These are phyloP conservation scores for Drosophila teissieri DNA, from an alignment of 1,140 invertebrate genomes.

Conservation along the genomic window DNA sequence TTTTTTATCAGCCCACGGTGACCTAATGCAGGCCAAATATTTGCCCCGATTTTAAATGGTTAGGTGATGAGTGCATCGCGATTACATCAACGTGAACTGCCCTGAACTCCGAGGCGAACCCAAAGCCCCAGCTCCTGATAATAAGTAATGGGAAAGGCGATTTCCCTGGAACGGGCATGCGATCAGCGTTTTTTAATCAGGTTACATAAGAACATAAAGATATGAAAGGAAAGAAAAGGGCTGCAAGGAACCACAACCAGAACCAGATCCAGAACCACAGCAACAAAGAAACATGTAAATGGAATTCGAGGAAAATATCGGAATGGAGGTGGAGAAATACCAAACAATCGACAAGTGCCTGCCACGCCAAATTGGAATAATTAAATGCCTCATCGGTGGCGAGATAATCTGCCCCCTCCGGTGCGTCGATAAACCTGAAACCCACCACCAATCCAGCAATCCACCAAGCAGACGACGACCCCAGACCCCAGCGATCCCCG, in stretches of 20 bases:
- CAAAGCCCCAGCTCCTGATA: slow-evolving; percentile 38
- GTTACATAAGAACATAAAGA: slow-evolving; percentile 44
- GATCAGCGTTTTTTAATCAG: slow-evolving; percentile 15
- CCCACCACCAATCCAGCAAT: slow-evolving; percentile 10
- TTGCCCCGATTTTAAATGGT: slow-evolving; percentile 48
- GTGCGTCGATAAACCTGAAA: slow-evolving; percentile 43
- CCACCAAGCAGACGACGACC: slow-evolving; percentile 21
- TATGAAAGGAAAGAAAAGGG: slow-evolving; percentile 13
- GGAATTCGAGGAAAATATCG: slow-evolving; percentile 35
- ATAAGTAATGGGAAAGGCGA: slow-evolving; percentile 28
- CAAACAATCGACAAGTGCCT: slow-evolving; percentile 72
- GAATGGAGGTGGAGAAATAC: slow-evolving; percentile 16
- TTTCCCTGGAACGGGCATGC: slow-evolving; percentile 29
- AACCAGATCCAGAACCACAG: not conserved
- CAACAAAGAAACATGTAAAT: slow-evolving; percentile 22
- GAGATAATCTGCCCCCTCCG: slow-evolving; percentile 48
- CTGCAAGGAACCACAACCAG: slow-evolving; percentile 25
- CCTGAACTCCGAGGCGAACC: slow-evolving; percentile 26
- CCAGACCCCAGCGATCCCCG: slow-evolving; percentile 11
- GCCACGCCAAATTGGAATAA: slow-evolving; percentile 68
- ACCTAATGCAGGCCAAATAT: slow-evolving; percentile 73
- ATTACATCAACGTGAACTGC: slow-evolving; percentile 50
- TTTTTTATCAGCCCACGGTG: slow-evolving; percentile 59
- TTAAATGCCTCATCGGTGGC: slow-evolving; percentile 61
- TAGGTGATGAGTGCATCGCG: slow-evolving; percentile 45